Conservation (phyloP, 2,797 vertebrate species). For the Acanthiza pusilla region DNA sequence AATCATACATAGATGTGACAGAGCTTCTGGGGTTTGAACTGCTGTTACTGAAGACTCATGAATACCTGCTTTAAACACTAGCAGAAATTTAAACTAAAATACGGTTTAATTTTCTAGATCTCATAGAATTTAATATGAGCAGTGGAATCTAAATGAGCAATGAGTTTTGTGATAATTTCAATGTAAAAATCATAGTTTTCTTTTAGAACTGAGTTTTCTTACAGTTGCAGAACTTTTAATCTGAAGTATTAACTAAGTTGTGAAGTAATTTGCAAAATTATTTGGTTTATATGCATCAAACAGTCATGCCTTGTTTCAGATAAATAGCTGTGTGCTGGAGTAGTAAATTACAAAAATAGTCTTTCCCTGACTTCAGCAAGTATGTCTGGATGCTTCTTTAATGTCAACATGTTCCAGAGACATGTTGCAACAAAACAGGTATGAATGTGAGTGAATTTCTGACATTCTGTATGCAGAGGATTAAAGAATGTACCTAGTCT, state of each 20-base stretch:
- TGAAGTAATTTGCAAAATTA: neutral
- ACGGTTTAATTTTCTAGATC: neutral
- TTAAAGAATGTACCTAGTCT: neutral
- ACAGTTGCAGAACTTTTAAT: neutral
- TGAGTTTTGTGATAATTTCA: neutral
- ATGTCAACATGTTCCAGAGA: constrained; percentile 2
- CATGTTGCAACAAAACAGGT: constrained; percentile 47
- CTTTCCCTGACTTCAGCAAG: constrained; percentile 47
- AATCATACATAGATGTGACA: neutral
- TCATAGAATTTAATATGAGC: neutral
- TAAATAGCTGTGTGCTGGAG: neutral
- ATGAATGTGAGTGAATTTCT: constrained; percentile 32
- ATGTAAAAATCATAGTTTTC: neutral
- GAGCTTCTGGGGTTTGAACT: neutral
- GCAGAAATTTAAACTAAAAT: neutral
- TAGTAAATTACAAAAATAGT: neutral
- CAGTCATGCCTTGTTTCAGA: neutral
- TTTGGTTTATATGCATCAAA: neutral
- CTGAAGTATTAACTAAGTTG: neutral
- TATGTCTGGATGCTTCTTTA: constrained; percentile 10
- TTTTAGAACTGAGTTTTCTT: neutral
- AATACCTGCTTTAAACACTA: neutral
- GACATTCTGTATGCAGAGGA: constrained; percentile 9
- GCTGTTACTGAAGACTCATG: neutral
- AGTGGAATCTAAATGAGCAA: neutral